These are phyloP conservation scores for Aleiodes leptofemur DNA, from an alignment of 2,888 invertebrate species.

Conservation along the genomic window DNA sequence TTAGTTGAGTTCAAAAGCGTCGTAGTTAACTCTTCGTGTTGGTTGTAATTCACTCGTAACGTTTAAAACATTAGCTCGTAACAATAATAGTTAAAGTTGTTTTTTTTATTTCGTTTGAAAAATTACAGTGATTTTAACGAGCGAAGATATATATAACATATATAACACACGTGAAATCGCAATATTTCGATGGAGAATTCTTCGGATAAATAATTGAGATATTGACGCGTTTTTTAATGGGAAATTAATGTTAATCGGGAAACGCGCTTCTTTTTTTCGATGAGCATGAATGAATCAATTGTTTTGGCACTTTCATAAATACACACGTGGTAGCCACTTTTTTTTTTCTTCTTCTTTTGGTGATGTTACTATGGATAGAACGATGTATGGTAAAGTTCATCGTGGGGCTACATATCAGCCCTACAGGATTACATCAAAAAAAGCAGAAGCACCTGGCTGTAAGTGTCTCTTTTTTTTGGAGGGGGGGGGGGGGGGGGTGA, in stretches of 20 bases:
- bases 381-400: constrained; percentile 92
- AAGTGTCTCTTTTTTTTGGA: constrained; percentile 77
- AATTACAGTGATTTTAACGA: no score
- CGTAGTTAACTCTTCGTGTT: not conserved
- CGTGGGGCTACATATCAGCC: constrained; percentile 88
- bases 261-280: no score
- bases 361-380: constrained; percentile 84
- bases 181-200: no score
- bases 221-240: no score
- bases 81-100: not conserved
- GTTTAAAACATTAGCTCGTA: not conserved
- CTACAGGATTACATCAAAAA: constrained; percentile 89
- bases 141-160: no score
- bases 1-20: constrained; percentile 14
- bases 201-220: no score
- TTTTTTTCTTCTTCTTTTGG: not conserved
- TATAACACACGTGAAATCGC: no score
- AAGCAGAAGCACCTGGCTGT: constrained; percentile 87
- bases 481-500: not conserved
- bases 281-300: no score
- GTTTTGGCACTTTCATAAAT: not conserved
- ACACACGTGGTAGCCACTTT: constrained; percentile 11
- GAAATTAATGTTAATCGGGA: no score
- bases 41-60: constrained; percentile 16
- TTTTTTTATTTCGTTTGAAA: not conserved